A percentile compares a stretch with the other conserved stretches of the same genome.
Conservation (phyloP, 2,888 invertebrate genomes). For the Cerceris ruficornis region DNA sequence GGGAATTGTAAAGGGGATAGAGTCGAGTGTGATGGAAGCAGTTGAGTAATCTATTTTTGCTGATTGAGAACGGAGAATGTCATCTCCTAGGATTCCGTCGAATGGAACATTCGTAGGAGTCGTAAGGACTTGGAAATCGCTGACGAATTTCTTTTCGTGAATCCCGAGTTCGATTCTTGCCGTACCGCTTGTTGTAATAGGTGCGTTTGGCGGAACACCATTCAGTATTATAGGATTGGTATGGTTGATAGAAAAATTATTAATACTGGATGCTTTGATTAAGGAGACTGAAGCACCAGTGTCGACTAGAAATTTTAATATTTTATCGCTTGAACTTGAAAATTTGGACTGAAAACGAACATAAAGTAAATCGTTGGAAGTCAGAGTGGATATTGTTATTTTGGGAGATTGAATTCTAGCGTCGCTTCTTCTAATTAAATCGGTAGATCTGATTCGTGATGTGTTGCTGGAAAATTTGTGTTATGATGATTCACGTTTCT, state of each 20-base stretch:
- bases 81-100: conserved; percentile 12
- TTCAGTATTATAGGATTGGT: not conserved
- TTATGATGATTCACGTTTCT: not conserved
- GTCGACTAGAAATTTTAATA: conserved; percentile 9
- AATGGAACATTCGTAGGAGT: conserved; percentile 19
- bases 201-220: conserved; percentile 3
- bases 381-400: not conserved
- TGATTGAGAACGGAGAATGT: not conserved
- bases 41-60: conserved; percentile 8
- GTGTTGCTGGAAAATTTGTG: not conserved
- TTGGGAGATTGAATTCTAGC: not conserved
- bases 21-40: not conserved
- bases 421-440: not conserved
- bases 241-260: not conserved
- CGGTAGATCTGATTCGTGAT: not conserved
- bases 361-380: not conserved
- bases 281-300: conserved; percentile 11
- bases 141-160: not conserved
- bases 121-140: conserved; percentile 13
- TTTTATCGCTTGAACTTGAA: not conserved
- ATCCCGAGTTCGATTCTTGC: conserved; percentile 4
- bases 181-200: not conserved
- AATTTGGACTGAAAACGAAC: conserved; percentile 2
- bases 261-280: conserved; percentile 9
- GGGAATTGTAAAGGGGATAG: conserved; percentile 7